A percentile compares a stretch with the other conserved stretches of the same genome.
Conservation (phyloP, 2,797 vertebrate species). For the Rousettus madagascariensis region DNA sequence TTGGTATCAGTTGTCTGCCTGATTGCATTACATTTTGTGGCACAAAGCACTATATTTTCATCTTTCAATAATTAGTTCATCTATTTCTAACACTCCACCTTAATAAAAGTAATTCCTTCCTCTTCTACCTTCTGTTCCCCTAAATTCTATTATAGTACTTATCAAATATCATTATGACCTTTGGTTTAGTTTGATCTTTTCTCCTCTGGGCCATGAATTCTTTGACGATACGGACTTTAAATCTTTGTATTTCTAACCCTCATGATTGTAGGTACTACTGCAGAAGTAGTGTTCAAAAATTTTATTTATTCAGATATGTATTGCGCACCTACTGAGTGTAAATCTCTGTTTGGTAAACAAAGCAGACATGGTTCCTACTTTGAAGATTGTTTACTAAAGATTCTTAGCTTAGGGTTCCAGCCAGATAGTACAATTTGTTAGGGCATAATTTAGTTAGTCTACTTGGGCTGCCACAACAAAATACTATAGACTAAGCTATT, state of each 20-base stretch:
- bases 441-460: neutral
- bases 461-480: neutral
- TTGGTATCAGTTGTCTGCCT: neutral
- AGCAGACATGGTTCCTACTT: neutral
- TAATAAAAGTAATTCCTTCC: neutral
- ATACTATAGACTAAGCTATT: neutral
- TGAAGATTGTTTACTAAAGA: slow-evolving; percentile 22
- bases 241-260: neutral
- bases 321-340: neutral
- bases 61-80: neutral
- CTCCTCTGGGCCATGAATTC: neutral
- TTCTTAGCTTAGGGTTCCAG: neutral
- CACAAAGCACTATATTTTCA: neutral
- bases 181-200: slow-evolving; percentile 27
- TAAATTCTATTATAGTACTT: neutral
- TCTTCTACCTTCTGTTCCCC: neutral
- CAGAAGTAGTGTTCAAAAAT: neutral
- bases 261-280: neutral
- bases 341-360: neutral
- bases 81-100: neutral
- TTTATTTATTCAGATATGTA: neutral
- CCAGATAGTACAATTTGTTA: neutral
- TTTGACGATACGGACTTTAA: neutral
- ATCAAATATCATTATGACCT: neutral
- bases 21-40: neutral